phyloP scores from a whole-genome alignment of 2,888 invertebrate genomes.

The Dendrolimus pini region DNA sequence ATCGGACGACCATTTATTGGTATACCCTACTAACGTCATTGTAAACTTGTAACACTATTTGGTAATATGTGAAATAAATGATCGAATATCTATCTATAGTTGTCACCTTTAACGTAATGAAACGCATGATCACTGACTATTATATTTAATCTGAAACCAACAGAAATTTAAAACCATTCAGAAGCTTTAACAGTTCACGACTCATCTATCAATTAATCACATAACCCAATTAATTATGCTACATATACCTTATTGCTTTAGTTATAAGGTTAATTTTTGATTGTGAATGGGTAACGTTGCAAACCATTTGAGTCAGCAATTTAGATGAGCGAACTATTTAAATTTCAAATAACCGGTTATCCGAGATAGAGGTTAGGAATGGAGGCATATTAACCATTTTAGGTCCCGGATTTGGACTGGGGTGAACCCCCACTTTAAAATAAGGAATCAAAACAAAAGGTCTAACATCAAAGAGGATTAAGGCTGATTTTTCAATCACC shows the following conservation, averaged over 20 bases:
- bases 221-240: background rate
- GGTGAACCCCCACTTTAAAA: background rate
- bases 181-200: background rate
- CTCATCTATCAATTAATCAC: background rate
- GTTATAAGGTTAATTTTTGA: background rate
- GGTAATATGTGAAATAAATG: no score
- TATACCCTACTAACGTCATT: no score
- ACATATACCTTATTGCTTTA: background rate
- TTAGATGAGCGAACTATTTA: constrained; percentile 56
- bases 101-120: no score
- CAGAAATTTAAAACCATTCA: background rate
- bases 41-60: no score
- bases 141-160: no score
- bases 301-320: constrained; percentile 22
- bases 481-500: no score
- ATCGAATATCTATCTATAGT: no score
- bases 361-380: constrained; percentile 54
- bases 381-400: constrained; percentile 23
- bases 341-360: constrained; percentile 69
- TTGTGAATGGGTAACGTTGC: constrained; percentile 5
- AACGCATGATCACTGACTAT: no score
- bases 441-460: no score
- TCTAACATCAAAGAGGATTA: no score
- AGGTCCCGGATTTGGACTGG: constrained; percentile 11
- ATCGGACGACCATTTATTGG: no score